phyloP scores from a whole-genome alignment of 2,113 vertebrate genomes.

The Numenius arquata region DNA sequence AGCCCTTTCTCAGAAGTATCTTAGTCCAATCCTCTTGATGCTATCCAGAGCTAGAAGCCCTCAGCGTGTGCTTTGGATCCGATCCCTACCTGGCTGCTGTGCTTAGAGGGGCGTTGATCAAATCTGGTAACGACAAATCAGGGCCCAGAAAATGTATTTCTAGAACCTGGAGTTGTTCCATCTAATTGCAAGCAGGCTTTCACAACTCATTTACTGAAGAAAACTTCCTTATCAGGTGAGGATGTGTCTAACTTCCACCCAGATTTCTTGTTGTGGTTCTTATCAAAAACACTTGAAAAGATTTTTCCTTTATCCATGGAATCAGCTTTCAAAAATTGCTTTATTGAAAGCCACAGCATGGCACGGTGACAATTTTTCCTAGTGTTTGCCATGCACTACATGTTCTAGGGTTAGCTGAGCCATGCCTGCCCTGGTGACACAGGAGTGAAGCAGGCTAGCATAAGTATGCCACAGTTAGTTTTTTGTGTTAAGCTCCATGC shows the following conservation, averaged over 20 bases:
- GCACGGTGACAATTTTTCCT: not conserved
- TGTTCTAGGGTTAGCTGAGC: not conserved
- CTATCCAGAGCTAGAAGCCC: slow-evolving; percentile 54
- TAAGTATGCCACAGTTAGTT: not conserved
- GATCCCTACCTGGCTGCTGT: slow-evolving; percentile 47
- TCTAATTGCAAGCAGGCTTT: slow-evolving; percentile 57
- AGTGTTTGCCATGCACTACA: not conserved
- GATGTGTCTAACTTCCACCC: slow-evolving; percentile 54
- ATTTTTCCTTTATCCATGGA: not conserved
- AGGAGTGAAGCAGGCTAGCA: not conserved
- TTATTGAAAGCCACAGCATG: not conserved
- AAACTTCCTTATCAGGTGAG: slow-evolving; percentile 64
- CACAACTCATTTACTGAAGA: slow-evolving; percentile 49
- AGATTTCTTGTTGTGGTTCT: slow-evolving; percentile 23
- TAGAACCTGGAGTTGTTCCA: slow-evolving; percentile 48
- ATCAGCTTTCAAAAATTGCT: not conserved
- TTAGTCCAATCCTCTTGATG: slow-evolving; percentile 43
- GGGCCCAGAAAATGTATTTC: slow-evolving; percentile 15
- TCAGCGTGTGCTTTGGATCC: slow-evolving; percentile 45
- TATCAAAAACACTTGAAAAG: slow-evolving; percentile 24
- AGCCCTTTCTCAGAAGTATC: slow-evolving; percentile 37
- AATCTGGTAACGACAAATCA: slow-evolving; percentile 51
- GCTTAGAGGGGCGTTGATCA: slow-evolving; percentile 36
- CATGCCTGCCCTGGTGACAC: not conserved
- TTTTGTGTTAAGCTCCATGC: not conserved